Conservation (phyloP, 2,797 vertebrate genomes). For the Adelosebastes latens region DNA sequence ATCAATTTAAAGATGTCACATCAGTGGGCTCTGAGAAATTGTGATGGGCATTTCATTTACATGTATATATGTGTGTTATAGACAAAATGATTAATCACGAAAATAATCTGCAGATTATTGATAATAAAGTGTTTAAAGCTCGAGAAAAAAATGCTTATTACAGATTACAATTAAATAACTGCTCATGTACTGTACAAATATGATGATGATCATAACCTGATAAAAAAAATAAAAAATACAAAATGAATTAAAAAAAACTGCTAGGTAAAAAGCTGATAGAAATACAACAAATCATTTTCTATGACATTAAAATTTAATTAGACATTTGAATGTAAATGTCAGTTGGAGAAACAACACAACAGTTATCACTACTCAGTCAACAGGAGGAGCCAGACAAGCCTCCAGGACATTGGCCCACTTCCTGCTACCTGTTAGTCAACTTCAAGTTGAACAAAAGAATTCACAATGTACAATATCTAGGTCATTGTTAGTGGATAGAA, state of each 20-base stretch:
- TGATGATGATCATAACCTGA: neutral
- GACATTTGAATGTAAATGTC: neutral
- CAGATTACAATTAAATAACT: neutral
- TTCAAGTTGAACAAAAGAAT: conserved; percentile 24
- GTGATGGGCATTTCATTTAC: neutral
- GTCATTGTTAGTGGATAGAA: conserved; percentile 2
- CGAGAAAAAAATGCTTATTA: neutral
- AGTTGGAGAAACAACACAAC: neutral
- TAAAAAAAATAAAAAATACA: neutral
- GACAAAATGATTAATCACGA: neutral
- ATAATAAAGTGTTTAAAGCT: neutral
- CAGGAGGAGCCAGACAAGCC: neutral
- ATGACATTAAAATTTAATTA: neutral
- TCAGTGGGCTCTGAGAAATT: neutral
- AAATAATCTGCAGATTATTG: neutral
- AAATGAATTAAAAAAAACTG: neutral
- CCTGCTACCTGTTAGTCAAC: neutral
- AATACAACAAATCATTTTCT: neutral
- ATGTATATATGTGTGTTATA: too few relatives aligned
- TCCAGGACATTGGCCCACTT: neutral
- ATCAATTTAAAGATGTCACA: neutral
- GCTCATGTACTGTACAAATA: neutral
- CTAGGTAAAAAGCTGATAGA: neutral
- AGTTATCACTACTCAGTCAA: neutral
- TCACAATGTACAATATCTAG: neutral